phyloP scores from a whole-genome alignment of 2,888 invertebrate species.

The Volucella zonaria region DNA sequence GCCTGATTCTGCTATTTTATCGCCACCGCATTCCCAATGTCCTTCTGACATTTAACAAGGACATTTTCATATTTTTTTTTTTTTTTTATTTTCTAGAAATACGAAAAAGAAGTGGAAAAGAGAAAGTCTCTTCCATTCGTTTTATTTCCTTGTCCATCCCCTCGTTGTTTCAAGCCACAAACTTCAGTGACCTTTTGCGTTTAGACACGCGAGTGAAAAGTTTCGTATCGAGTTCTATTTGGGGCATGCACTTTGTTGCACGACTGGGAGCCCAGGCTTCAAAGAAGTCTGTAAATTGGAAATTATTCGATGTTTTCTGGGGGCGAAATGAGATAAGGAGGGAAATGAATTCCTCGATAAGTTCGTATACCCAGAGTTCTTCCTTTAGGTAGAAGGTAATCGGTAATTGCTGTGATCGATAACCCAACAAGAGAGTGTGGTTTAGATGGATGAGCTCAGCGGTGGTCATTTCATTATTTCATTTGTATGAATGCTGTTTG shows the following conservation, averaged over 20 bases:
- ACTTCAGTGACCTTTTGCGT: constrained; percentile 45
- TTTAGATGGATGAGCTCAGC: constrained; percentile 15
- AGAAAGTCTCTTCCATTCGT: not conserved
- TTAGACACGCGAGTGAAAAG: constrained; percentile 36
- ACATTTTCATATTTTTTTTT: no score
- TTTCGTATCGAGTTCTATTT: constrained; percentile 5
- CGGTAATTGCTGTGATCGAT: constrained; percentile 45
- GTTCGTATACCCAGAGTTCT: no score
- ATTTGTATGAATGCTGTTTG: no score
- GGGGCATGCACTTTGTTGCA: constrained; percentile 18
- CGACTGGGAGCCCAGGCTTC: not conserved
- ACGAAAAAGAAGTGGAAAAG: not conserved
- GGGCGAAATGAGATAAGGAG: constrained; percentile 13
- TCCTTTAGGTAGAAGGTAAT: not conserved
- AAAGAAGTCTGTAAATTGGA: constrained; percentile 19
- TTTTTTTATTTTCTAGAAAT: constrained; percentile 24
- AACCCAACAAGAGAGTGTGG: constrained; percentile 21
- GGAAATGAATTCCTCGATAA: not conserved
- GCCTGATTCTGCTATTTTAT: not conserved
- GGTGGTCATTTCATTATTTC: not conserved
- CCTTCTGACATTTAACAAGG: constrained; percentile 11
- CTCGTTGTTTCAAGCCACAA: constrained; percentile 7
- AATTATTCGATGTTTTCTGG: constrained; percentile 35
- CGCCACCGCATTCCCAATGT: constrained; percentile 4
- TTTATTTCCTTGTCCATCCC: constrained; percentile 2